Evolutionary conservation across 2,888 invertebrate species (phyloP).

Genomic region (Watsonalla binaria): DNA sequence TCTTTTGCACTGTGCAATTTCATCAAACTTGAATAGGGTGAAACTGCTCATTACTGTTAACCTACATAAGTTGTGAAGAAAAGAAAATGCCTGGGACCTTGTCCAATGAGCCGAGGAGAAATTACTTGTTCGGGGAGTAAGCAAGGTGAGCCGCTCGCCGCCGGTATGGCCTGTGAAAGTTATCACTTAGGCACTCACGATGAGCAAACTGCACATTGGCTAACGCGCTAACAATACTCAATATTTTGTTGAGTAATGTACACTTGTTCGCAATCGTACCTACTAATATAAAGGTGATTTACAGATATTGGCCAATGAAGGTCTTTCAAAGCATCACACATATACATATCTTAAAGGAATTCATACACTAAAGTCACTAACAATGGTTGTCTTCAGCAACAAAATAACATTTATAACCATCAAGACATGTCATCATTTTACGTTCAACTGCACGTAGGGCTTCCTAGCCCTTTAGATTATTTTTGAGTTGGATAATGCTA

Average conservation of each 20-base stretch:
- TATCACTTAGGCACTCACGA: slow-evolving; percentile 36
- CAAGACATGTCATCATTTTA: too few species aligned
- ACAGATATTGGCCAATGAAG: not conserved
- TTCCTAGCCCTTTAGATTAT: too few species aligned
- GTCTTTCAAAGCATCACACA: not conserved
- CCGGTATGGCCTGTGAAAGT: slow-evolving; percentile 65
- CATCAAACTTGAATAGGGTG: slow-evolving; percentile 52
- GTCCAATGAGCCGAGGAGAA: slow-evolving; percentile 57
- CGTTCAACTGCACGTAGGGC: too few species aligned
- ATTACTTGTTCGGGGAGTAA: slow-evolving; percentile 49
- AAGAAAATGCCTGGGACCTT: slow-evolving; percentile 64
- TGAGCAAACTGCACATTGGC: slow-evolving; percentile 8
- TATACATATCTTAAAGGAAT: too few species aligned
- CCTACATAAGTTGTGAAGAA: slow-evolving; percentile 66
- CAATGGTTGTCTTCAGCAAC: too few species aligned
- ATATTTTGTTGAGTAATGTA: not conserved
- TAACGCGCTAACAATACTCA: slow-evolving; percentile 1
- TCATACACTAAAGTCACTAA: too few species aligned
- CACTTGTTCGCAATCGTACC: not conserved
- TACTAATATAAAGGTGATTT: not conserved
- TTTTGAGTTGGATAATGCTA: too few species aligned
- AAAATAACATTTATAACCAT: too few species aligned
- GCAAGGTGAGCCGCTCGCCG: slow-evolving; percentile 60
- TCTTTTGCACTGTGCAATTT: slow-evolving; percentile 50
- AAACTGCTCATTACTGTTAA: slow-evolving; percentile 63